These are phyloP conservation scores for Xyrauchen texanus DNA, from an alignment of 2,113 vertebrate species.

Conservation along the genomic window DNA sequence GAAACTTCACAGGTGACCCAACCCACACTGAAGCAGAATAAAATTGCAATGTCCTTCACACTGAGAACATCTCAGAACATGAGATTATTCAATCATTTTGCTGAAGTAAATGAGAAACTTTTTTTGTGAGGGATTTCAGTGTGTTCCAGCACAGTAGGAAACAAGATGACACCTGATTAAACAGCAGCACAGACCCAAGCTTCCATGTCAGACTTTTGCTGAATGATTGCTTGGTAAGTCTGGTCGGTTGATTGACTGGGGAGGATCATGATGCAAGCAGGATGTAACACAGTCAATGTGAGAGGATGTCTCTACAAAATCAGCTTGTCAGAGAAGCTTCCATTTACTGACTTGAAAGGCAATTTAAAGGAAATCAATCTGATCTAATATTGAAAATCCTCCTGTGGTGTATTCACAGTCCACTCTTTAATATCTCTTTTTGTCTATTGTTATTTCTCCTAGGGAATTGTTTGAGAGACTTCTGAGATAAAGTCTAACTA, in stretches of 20 bases:
- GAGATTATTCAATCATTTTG: background rate
- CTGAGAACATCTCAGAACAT: background rate
- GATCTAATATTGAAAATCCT: background rate
- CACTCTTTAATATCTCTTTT: background rate
- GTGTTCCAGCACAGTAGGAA: background rate
- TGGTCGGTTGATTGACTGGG: constrained; percentile 22
- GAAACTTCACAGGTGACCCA: background rate
- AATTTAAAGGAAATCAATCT: constrained; percentile 4
- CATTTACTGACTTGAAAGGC: constrained; percentile 17
- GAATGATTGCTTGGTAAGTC: background rate
- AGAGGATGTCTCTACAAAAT: background rate
- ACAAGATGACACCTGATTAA: background rate
- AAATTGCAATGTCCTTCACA: background rate
- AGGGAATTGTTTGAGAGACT: too few species aligned
- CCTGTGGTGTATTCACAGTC: background rate
- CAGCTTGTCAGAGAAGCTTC: background rate
- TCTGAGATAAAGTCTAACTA: too few species aligned
- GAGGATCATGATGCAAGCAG: constrained; percentile 17
- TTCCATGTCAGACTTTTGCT: background rate
- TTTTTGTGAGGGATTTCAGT: background rate
- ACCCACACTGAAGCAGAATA: background rate
- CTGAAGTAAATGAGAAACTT: background rate
- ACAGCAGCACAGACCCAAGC: constrained; percentile 10
- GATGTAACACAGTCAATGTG: constrained; percentile 18
- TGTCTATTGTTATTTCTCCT: background rate